phyloP scores from a whole-genome alignment of 2,888 invertebrate genomes.

The Drosophila borealis region DNA sequence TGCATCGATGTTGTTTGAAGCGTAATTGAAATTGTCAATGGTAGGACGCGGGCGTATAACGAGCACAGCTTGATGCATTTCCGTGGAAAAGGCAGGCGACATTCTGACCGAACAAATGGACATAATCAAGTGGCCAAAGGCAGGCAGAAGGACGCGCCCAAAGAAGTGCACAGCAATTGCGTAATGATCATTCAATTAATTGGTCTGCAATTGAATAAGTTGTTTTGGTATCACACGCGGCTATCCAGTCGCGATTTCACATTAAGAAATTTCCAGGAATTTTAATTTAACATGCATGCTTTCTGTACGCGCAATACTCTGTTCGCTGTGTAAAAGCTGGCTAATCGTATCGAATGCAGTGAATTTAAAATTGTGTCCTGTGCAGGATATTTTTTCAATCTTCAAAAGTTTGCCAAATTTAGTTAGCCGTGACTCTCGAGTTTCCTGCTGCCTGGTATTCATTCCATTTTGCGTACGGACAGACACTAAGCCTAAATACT shows the following conservation, averaged over 20 bases:
- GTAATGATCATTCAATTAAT: slow-evolving; percentile 48
- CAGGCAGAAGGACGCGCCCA: slow-evolving; percentile 1
- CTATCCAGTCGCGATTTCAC: slow-evolving; percentile 18
- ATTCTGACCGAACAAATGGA: slow-evolving; percentile 15
- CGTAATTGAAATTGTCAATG: slow-evolving; percentile 50
- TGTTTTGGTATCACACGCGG: slow-evolving; percentile 6
- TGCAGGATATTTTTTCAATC: too few relatives aligned
- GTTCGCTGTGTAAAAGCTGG: too few relatives aligned
- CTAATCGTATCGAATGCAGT: too few relatives aligned
- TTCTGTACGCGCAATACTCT: not conserved
- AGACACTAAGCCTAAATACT: too few relatives aligned
- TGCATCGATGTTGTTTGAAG: slow-evolving; percentile 38
- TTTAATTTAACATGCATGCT: slow-evolving; percentile 13
- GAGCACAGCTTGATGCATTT: slow-evolving; percentile 38
- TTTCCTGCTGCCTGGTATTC: too few relatives aligned
- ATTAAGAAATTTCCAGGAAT: slow-evolving; percentile 20
- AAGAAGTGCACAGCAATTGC: slow-evolving; percentile 18
- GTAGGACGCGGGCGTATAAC: slow-evolving; percentile 16
- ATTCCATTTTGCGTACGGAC: too few relatives aligned
- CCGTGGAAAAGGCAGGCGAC: slow-evolving; percentile 10
- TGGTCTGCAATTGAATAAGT: slow-evolving; percentile 22
- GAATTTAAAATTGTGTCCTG: too few relatives aligned
- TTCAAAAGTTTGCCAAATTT: too few relatives aligned
- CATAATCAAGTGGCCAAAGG: slow-evolving; percentile 21
- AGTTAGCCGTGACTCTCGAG: too few relatives aligned